Base-by-base conservation (phyloP, 2,797 vertebrate genomes). In the Trichosurus vulpecula region DNA sequence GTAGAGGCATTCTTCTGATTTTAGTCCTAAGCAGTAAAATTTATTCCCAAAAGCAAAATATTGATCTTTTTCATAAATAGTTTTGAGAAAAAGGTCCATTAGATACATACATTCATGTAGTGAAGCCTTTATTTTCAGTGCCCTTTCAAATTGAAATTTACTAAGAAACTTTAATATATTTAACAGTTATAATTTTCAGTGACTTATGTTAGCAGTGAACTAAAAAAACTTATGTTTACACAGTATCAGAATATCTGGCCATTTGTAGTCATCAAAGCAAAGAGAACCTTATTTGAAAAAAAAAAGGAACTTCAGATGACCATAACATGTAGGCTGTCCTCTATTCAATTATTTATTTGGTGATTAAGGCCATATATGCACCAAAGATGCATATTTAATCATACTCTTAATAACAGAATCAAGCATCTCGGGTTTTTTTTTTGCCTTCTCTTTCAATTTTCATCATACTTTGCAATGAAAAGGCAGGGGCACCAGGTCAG, bases 11-110 rank as follows among this genome's bases (percentile, higher is more conserved):
- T 97, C 95, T 98, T 98, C 9, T 19, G 94, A 97, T 95, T 98
- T 96, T 54, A 95, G 89, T 97, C 96, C 96, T 90, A 98, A 96
- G 55, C 96, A 92, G 87, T 51, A 92, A 95, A 96, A 96, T 97
- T 95, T 1, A 94, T 97, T 98, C 93, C 41, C 53, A 92, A 51
- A 51, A 29, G 22, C 41, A 51, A 74, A 87, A 87, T 51, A 87
- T 51, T 87, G 41, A 87, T 87, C 41, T 51, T 87, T 87, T 87
- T 51, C 25, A 27, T 81, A 47, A 47, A 74, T 81, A 81, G 22
- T 87, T 92, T 13, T 91, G 66, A 35, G 4, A 93, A 55, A 90
- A 19, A 2, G 16, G 5, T 54, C n/a, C 6, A 31, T 93, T 95
- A 95, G 57, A 31, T 81, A 14, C 51, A 91, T 92, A 90, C 89